Base-by-base conservation (phyloP, 2,113 vertebrate genomes). In the Malurus alboscapulatus region DNA sequence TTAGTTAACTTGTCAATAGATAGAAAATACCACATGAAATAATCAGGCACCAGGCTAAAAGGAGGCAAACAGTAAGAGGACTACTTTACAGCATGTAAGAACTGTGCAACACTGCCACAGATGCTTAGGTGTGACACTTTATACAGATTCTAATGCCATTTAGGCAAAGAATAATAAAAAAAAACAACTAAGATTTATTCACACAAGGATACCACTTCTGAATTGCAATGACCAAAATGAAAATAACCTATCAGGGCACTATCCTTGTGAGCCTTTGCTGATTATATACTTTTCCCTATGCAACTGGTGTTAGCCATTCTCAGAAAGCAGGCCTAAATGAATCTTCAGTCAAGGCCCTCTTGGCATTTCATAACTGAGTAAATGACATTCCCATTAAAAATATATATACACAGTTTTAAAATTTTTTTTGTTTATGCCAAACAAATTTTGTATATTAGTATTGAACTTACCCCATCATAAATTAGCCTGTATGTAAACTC, bases 81-180 rank as follows among this genome's bases (percentile, higher is more conserved):
- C 22, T 63, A 54, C 29, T 71, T 82, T 12, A 85, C 25, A 15
- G 55, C 47, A 62, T 2, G 0, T 3, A 20, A 85, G 45, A 85
- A 57, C 48, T 40, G 25, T 38, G 9, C 16, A 90, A 22, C 45
- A 63, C 45, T 87, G 62, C 8, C 48, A 38, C 40, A 75, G 48
- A 63, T 3, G 3, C 53, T 67, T 51, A 44, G 7, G 1, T 29
- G 14, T 51, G 69, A 68, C 0, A 0, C 12, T 71, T 84, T 34
- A 54, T n/a, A 47, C 16, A 87, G 53, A 72, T 48, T 75, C 40
- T 57, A 78, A 91, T 87, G 72, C 8, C 18, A 75, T 12, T 51
- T 24, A 75, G 38, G 11, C 24, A 36, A 58, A 87, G 27, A 74
- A 72, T 69, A 1, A 68, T 44, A 59, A 84, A 74, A 36, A 68